These are phyloP conservation scores for Molothrus ater DNA, from an alignment of 2,797 vertebrate species.

Conservation along the genomic window DNA sequence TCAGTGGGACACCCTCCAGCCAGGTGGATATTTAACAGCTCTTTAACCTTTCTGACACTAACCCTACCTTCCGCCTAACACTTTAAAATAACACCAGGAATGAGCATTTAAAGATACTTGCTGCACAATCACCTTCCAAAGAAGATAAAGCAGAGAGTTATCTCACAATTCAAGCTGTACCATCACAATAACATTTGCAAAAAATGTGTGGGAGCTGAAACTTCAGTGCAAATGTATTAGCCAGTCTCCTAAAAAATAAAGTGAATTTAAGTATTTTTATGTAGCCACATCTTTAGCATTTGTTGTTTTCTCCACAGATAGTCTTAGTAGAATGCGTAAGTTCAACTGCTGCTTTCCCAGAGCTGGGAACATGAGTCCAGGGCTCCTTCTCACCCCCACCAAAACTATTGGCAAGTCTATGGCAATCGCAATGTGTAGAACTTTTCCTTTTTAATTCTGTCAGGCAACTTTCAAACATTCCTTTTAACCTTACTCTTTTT, in stretches of 20 bases:
- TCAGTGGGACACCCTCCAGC: background rate
- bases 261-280: too few species aligned
- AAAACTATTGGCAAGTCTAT: background rate
- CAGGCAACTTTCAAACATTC: background rate
- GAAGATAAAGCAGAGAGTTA: background rate
- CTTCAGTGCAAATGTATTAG: too few species aligned
- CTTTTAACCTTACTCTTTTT: background rate
- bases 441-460: background rate
- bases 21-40: background rate
- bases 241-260: too few species aligned
- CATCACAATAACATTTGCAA: too few species aligned
- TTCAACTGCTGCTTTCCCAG: background rate
- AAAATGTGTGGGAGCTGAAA: too few species aligned
- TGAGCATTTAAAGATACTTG: background rate
- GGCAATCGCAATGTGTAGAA: background rate
- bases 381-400: background rate
- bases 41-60: background rate
- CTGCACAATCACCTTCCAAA: background rate
- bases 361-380: background rate
- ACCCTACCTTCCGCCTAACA: background rate
- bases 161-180: background rate
- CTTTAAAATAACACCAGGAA: background rate
- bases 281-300: too few species aligned
- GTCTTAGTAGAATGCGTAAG: background rate
- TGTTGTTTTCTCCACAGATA: too few species aligned